These are phyloP conservation scores for Linepithema humile DNA, from an alignment of 1,140 invertebrate genomes.

Conservation along the genomic window DNA sequence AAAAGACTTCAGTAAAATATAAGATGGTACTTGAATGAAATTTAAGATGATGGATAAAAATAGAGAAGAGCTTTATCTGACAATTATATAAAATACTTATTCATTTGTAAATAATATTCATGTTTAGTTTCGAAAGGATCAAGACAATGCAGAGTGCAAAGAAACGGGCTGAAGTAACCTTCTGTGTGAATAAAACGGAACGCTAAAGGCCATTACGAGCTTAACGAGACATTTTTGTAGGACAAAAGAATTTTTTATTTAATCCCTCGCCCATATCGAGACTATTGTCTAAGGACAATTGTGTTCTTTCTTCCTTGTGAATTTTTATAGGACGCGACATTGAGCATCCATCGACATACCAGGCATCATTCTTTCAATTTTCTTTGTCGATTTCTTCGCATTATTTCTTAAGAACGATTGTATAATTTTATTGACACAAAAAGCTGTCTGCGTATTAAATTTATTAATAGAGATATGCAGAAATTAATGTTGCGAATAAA, in stretches of 20 bases:
- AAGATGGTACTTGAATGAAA: too few relatives aligned
- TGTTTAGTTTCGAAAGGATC: constrained; percentile 19
- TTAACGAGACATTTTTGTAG: constrained; percentile 68
- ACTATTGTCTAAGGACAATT: constrained; percentile 59
- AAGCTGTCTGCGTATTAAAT: background rate
- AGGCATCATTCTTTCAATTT: background rate
- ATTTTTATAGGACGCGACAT: constrained; percentile 59
- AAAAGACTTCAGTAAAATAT: too few relatives aligned
- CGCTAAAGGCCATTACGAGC: constrained; percentile 65
- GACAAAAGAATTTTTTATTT: constrained; percentile 67
- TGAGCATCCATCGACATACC: constrained; percentile 24
- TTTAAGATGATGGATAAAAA: too few relatives aligned
- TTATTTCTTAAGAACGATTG: constrained; percentile 6
- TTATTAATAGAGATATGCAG: background rate
- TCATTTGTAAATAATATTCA: too few relatives aligned
- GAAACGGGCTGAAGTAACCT: constrained; percentile 24
- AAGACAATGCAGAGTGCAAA: constrained; percentile 4
- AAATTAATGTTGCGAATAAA: constrained; percentile 7
- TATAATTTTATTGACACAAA: background rate
- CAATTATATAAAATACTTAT: too few relatives aligned
- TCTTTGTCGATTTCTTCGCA: background rate
- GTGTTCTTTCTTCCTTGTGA: constrained; percentile 59
- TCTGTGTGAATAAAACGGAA: background rate
- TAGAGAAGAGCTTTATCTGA: too few relatives aligned
- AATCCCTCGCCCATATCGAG: constrained; percentile 37